Evolutionary conservation across 2,888 invertebrate genomes (phyloP).

Genomic region (Pandemis heparana): DNA sequence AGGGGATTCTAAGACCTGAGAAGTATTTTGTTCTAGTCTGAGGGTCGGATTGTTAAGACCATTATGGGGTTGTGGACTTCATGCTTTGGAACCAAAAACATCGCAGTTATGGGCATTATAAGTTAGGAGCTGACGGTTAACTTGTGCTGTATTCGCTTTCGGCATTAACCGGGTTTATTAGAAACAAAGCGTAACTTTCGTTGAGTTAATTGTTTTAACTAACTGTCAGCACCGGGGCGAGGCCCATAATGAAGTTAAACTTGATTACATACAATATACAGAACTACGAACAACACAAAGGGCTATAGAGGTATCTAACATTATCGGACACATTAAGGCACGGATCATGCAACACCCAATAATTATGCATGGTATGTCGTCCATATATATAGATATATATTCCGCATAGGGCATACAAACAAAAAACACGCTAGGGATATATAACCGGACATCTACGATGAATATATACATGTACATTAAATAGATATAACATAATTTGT

Average conservation of each 20-base stretch:
- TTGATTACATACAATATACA: conserved; percentile 76
- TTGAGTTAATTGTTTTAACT: conserved; percentile 55
- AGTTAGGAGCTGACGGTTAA: conserved; percentile 79
- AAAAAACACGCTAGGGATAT: conserved; percentile 56
- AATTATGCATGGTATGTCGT: conserved; percentile 69
- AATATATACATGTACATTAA: conserved; percentile 74
- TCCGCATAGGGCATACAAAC: conserved; percentile 56
- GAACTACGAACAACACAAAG: conserved; percentile 83
- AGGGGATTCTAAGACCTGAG: conserved; percentile 67
- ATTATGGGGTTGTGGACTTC: conserved; percentile 72
- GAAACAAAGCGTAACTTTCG: conserved; percentile 22
- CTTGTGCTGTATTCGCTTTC: conserved; percentile 47
- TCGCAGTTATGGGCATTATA: conserved; percentile 60
- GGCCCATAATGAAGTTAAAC: conserved; percentile 59
- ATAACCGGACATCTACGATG: conserved; percentile 76
- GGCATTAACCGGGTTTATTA: background rate
- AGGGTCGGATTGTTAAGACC: conserved; percentile 57
- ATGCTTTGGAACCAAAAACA: conserved; percentile 79
- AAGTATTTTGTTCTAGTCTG: conserved; percentile 70
- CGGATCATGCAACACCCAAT: conserved; percentile 84
- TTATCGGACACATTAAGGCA: conserved; percentile 81
- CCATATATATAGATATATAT: conserved; percentile 51
- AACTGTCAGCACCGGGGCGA: conserved; percentile 79
- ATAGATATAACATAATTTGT: conserved; percentile 62
- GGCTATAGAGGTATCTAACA: conserved; percentile 81